Base-by-base conservation (phyloP, 2,888 invertebrate species). In the Exephanes ischioxanthus region DNA sequence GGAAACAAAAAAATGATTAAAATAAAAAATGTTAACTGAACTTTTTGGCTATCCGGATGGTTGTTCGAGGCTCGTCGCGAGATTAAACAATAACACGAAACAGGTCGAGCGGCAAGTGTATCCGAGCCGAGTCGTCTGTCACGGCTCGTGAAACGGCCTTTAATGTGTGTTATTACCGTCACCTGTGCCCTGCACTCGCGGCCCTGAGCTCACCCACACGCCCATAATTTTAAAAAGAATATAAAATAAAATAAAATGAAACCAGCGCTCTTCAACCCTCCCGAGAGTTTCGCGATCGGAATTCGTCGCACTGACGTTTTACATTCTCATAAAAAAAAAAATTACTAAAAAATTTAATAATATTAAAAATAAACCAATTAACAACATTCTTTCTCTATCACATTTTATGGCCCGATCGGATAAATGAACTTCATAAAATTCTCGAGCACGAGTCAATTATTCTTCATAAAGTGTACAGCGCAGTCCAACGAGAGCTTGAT, bases 381-480 rank as follows among this genome's bases (percentile, higher is more conserved):
- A 58, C 37, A 41, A 55, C 11, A 72, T 72, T 55, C 37, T 55
- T 55, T 16, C 72, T 37, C 22, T 19, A 22, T 72, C 19, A 30
- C 55, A 19, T 55, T 55, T 33, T 37, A 37, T 37, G n/a, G 19
- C 51, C 16, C 26, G 19, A 71, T 22, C n/a, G n/a, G 71, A 71
- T 37, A 71, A 71, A 71, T 71, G 71, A 5, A 16, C 7, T 58
- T 19, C 16, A 72, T 33, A 41, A 72, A 58, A 72, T 72, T 72
- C 55, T 72, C 72, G 58, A 73, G 41, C 58, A 37, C 45, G 61
- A 73, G 73, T 73, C 45, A 73, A 61, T 73, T 73, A 73, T 71
- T 79, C 71, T 71, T 72, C 70, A 71, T 63, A 72, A 68, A 41
- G 58, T 78, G 53, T 53, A 78, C 70, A 37, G 30, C 45, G 30